A percentile compares a stretch with the other conserved stretches of the same genome.
Conservation (phyloP, 2,113 vertebrate genomes). For the Lampris incognitus region DNA sequence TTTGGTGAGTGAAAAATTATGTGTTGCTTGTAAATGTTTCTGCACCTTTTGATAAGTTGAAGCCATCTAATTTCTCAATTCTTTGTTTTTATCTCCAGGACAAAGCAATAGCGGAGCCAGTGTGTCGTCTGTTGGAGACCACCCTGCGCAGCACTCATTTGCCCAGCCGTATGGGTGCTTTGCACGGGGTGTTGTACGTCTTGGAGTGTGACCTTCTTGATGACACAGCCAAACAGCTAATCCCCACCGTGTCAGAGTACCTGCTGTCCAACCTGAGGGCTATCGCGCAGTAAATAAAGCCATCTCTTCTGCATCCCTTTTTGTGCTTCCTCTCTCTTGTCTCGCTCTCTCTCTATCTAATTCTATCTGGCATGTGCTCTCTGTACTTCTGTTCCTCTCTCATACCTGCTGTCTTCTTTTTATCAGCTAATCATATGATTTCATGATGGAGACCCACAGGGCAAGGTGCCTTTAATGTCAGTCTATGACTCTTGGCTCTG, state of each 20-base stretch:
- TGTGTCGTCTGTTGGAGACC: slow-evolving; percentile 92
- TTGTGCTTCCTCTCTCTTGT: neutral
- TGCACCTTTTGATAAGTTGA: neutral
- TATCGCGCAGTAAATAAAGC: slow-evolving; percentile 88
- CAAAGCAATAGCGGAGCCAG: slow-evolving; percentile 93
- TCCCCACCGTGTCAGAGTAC: slow-evolving; percentile 92
- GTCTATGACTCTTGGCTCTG: neutral
- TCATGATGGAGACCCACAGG: slow-evolving; percentile 1
- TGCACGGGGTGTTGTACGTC: slow-evolving; percentile 94
- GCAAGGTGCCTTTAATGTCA: slow-evolving; percentile 26
- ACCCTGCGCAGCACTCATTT: slow-evolving; percentile 93
- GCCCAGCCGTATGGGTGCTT: slow-evolving; percentile 92
- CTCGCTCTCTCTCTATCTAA: neutral
- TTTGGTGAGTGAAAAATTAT: neutral
- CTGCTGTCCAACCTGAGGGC: slow-evolving; percentile 91
- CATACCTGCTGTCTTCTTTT: slow-evolving; percentile 18
- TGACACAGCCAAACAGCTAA: slow-evolving; percentile 93
- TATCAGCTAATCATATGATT: slow-evolving; percentile 29
- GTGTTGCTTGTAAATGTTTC: neutral
- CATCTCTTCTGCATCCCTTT: neutral
- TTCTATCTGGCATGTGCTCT: neutral
- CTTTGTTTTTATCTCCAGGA: slow-evolving; percentile 79
- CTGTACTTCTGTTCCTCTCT: too few relatives aligned
- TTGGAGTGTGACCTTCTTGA: slow-evolving; percentile 97
- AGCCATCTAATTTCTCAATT: neutral